Conservation (phyloP, 2,888 invertebrate species). For the Lingula anatina region DNA sequence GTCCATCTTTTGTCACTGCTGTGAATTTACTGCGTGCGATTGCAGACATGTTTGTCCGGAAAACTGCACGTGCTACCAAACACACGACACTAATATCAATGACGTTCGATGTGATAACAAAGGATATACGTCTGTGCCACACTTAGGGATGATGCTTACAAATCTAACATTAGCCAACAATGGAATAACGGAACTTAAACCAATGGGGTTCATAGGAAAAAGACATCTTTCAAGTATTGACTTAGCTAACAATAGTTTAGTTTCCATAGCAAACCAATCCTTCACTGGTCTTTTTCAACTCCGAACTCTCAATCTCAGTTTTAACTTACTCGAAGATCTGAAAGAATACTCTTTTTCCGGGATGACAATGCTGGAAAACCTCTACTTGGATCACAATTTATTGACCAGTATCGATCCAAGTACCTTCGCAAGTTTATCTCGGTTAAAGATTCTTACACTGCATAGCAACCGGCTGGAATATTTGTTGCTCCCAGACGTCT, state of each 20-base stretch:
- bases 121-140: neutral
- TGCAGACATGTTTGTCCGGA: neutral
- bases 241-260: too few relatives aligned
- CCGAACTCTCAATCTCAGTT: neutral
- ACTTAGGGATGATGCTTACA: neutral
- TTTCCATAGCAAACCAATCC: too few relatives aligned
- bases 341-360: neutral
- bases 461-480: neutral
- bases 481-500: neutral
- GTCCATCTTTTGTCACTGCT: neutral
- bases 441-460: neutral
- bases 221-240: too few relatives aligned
- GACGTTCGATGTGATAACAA: neutral
- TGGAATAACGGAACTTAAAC: neutral
- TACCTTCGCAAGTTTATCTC: neutral
- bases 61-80: constrained; percentile 3
- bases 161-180: neutral
- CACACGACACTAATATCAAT: neutral
- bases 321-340: neutral
- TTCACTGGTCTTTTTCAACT: too few relatives aligned
- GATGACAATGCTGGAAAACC: neutral
- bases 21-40: neutral
- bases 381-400: neutral
- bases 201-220: neutral
- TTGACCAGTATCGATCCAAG: neutral